A percentile compares a stretch with the other conserved stretches of the same genome.
Conservation (phyloP, 2,888 invertebrate species). For the Odontocerum albicorne region DNA sequence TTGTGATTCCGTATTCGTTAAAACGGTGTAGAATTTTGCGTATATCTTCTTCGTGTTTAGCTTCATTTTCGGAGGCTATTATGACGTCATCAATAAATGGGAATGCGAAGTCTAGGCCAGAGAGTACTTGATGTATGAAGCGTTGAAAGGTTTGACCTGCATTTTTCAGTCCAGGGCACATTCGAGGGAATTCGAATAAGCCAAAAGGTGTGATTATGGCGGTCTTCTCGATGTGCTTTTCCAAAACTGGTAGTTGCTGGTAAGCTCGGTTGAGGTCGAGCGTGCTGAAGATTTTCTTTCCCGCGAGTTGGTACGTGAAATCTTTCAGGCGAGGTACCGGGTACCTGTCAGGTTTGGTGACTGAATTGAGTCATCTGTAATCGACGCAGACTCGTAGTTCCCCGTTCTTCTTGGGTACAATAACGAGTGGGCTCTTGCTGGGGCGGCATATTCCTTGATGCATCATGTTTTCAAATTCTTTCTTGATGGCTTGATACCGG, state of each 20-base stretch:
- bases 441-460: slow-evolving; percentile 41
- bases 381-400: slow-evolving; percentile 39
- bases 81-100: slow-evolving; percentile 41
- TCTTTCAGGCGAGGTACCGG: slow-evolving; percentile 41
- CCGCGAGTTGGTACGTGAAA: slow-evolving; percentile 36
- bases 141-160: slow-evolving; percentile 34
- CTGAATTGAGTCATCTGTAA: slow-evolving; percentile 41
- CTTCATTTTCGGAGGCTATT: too few species aligned
- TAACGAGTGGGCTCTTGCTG: slow-evolving; percentile 41
- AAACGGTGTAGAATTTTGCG: slow-evolving; percentile 36
- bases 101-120: slow-evolving; percentile 22
- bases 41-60: slow-evolving; percentile 38
- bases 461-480: slow-evolving; percentile 37
- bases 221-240: slow-evolving; percentile 41
- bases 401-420: slow-evolving; percentile 33
- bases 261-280: slow-evolving; percentile 41
- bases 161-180: slow-evolving; percentile 20
- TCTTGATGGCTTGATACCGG: slow-evolving; percentile 14
- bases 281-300: slow-evolving; percentile 37
- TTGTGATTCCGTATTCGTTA: slow-evolving; percentile 36
- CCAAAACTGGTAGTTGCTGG: slow-evolving; percentile 32
- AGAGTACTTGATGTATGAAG: slow-evolving; percentile 30
- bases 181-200: slow-evolving; percentile 27
- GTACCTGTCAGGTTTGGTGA: slow-evolving; percentile 41
- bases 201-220: slow-evolving; percentile 40